These are phyloP conservation scores for Linyphia triangularis DNA, from an alignment of 2,888 invertebrate genomes.

Conservation along the genomic window DNA sequence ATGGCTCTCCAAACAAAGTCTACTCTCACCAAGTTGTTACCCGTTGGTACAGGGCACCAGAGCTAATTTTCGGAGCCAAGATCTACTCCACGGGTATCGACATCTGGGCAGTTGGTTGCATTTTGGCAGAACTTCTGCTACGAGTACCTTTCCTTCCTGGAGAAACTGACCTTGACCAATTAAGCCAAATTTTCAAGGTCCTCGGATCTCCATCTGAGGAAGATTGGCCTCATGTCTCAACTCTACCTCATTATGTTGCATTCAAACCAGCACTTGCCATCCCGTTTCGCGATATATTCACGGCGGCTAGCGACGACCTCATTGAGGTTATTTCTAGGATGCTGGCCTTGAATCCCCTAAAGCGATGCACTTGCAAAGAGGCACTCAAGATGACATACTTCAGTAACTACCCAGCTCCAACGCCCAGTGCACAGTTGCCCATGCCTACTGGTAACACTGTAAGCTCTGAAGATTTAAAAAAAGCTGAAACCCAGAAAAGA, in stretches of 20 bases:
- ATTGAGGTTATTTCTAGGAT: constrained; percentile 88
- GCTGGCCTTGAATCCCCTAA: constrained; percentile 89
- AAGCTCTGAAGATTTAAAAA: constrained; percentile 17
- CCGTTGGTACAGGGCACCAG: constrained; percentile 89
- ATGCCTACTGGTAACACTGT: constrained; percentile 82
- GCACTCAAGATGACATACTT: constrained; percentile 95
- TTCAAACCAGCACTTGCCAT: constrained; percentile 92
- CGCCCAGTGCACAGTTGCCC: constrained; percentile 90
- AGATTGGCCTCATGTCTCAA: constrained; percentile 87
- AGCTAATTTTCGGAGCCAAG: constrained; percentile 95
- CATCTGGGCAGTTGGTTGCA: constrained; percentile 99
- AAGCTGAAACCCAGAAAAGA: constrained; percentile 8
- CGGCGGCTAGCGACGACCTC: constrained; percentile 95
- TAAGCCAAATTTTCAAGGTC: constrained; percentile 95
- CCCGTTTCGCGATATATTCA: constrained; percentile 94
- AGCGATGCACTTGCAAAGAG: constrained; percentile 81
- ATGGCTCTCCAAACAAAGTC: constrained; percentile 95
- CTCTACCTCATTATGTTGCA: constrained; percentile 92
- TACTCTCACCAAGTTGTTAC: constrained; percentile 99
- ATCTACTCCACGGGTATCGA: constrained; percentile 98
- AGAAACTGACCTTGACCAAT: constrained; percentile 97
- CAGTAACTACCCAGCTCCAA: constrained; percentile 92
- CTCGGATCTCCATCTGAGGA: constrained; percentile 95
- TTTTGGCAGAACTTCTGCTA: constrained; percentile 95
- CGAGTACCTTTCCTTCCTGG: constrained; percentile 94